A percentile compares a stretch with the other conserved stretches of the same genome.
phyloP scores from a whole-genome alignment of 92 coral and sea anemone species.

The Pocillopora grandis region DNA sequence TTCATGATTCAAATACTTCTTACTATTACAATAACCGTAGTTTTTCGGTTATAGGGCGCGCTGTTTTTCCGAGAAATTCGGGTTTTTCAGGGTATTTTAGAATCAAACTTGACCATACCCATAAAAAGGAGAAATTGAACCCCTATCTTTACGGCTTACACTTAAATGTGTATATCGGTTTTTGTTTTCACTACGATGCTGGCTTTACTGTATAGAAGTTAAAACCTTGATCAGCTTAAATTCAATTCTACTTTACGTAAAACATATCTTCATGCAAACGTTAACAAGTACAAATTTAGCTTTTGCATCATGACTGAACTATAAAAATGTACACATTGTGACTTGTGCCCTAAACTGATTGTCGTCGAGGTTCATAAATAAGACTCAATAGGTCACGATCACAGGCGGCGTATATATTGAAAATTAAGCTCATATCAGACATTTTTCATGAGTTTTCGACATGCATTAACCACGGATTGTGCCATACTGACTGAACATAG shows the following conservation, averaged over 20 bases:
- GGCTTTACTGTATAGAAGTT: background rate
- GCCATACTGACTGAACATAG: background rate
- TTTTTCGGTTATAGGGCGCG: no score
- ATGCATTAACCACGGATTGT: background rate
- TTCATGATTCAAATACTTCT: no score
- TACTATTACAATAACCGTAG: no score
- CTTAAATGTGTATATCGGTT: background rate
- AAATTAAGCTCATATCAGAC: background rate
- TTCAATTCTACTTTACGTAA: background rate
- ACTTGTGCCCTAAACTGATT: no score
- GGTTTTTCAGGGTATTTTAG: no score
- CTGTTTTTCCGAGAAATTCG: no score
- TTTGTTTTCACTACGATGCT: background rate
- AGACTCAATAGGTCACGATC: no score
- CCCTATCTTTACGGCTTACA: background rate
- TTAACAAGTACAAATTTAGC: background rate
- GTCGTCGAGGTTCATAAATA: background rate
- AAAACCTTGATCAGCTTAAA: background rate
- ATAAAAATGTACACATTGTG: no score
- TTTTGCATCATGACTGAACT: background rate
- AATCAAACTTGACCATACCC: no score
- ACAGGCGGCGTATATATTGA: background rate
- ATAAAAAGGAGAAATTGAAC: no score
- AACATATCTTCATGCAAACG: background rate
- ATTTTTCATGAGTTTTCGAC: background rate